Base-by-base conservation (phyloP, 2,113 vertebrate species). In the Nesogale talazaci region DNA sequence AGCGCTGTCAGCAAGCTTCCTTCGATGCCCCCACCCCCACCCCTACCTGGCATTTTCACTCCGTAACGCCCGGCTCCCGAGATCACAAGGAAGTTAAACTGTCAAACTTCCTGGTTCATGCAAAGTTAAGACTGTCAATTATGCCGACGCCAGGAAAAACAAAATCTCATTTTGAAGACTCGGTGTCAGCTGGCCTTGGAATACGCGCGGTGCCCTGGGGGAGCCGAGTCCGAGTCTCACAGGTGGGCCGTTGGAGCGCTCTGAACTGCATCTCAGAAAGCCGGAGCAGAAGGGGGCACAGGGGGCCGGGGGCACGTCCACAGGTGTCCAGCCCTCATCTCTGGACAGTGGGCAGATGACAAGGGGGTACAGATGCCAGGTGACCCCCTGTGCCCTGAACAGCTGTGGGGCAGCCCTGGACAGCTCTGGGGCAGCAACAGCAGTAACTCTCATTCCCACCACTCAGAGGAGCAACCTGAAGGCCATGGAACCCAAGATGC, bases 51-150 rank as follows among this genome's bases (percentile, higher is more conserved):
- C 27, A 7, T 74, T 61, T 69, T 74, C 59, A 77, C n/a, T 78
- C 86, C 80, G 89, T 61, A 61, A 63, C 92, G n/a, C 65, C 77
- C 40, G 76, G 80, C 77, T 82, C 92, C 87, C 1, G 0, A 86
- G 95, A 96, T 85, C 93, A 95, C 91, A 91, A 89, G 93, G 92
- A 95, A 93, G 78, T 61, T 74, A 75, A 93, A 65, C 14, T 34
- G 56, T 75, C 82, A 38, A 89, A 87, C 89, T 96, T 97, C 95
- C 96, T 81, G 95, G 95, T 97, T 94, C 95, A 89, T 2, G 31
- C 81, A 89, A 90, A 97, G 94, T 93, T 96, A 91, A 96, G 83
- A 59, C 94, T 90, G 82, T 90, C 84, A 87, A 63, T 96, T 63
- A 86, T 74, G 74, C 2, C 86, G 83, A 93, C 0, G 6, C 82